phyloP scores from a whole-genome alignment of 2,888 invertebrate species.

The Drosophila paranaensis region DNA sequence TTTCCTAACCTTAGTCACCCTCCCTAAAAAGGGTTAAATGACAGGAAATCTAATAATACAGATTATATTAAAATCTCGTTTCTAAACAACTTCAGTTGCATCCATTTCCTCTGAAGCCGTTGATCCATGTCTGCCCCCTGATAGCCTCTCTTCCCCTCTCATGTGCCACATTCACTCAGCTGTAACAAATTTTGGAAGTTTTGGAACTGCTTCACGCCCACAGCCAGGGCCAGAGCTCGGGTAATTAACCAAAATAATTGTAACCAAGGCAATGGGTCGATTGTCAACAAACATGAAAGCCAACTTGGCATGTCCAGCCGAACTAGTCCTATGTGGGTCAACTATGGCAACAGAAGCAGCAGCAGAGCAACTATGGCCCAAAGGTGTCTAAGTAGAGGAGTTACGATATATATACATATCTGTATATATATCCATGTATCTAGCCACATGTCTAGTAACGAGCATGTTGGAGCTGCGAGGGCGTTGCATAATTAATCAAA shows the following conservation, averaged over 20 bases:
- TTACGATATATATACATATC: background rate
- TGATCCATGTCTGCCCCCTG: background rate
- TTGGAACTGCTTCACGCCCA: slow-evolving; percentile 10
- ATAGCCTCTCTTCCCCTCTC: slow-evolving; percentile 25
- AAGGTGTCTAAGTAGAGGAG: slow-evolving; percentile 17
- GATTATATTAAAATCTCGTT: background rate
- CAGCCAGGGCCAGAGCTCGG: background rate
- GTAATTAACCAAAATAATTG: slow-evolving; percentile 42
- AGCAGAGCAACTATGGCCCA: slow-evolving; percentile 9
- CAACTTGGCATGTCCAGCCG: slow-evolving; percentile 49
- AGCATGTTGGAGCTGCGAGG: slow-evolving; percentile 22
- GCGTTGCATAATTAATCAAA: slow-evolving; percentile 72
- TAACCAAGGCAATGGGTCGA: slow-evolving; percentile 43
- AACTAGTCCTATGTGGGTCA: slow-evolving; percentile 48
- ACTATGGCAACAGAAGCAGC: slow-evolving; percentile 27
- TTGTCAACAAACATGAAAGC: slow-evolving; percentile 31
- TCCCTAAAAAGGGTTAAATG: background rate
- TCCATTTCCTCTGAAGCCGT: background rate
- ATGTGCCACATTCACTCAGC: slow-evolving; percentile 36
- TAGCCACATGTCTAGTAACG: slow-evolving; percentile 7
- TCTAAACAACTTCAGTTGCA: background rate
- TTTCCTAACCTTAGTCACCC: too few relatives aligned
- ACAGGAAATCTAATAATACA: background rate
- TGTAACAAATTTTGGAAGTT: slow-evolving; percentile 33
- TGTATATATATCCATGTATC: background rate